Evolutionary conservation across 1,140 invertebrate genomes (phyloP).

Genomic region (Aleiodes sp.): DNA sequence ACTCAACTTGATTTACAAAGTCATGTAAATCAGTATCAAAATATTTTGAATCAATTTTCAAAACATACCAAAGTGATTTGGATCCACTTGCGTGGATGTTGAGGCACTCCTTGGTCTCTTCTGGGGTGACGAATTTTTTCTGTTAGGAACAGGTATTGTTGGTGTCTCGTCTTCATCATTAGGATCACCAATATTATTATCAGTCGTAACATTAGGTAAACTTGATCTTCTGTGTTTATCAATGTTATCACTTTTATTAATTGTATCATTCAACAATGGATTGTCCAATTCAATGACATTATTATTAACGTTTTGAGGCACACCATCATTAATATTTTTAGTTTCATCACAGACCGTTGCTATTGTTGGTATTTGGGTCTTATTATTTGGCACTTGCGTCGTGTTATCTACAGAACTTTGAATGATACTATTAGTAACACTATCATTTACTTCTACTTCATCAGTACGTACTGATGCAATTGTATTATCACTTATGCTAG

Average conservation of each 20-base stretch:
- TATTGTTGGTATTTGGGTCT: constrained; percentile 76
- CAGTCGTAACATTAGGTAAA: constrained; percentile 70
- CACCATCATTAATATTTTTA: constrained; percentile 62
- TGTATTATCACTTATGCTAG: constrained; percentile 66
- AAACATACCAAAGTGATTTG: constrained; percentile 79
- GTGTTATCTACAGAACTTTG: constrained; percentile 64
- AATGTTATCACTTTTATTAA: constrained; percentile 50
- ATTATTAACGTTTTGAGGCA: constrained; percentile 64
- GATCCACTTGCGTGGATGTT: constrained; percentile 82
- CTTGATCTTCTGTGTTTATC: constrained; percentile 69
- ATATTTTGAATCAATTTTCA: background rate
- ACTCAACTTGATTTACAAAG: no score
- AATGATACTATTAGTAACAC: constrained; percentile 64
- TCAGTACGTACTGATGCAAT: constrained; percentile 53
- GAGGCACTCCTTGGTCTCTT: constrained; percentile 79
- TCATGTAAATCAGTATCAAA: background rate
- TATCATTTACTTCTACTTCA: constrained; percentile 58
- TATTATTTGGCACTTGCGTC: constrained; percentile 68
- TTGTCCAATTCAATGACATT: constrained; percentile 56
- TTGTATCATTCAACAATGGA: constrained; percentile 45
- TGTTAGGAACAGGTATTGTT: constrained; percentile 56
- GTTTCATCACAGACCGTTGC: constrained; percentile 77
- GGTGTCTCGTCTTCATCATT: constrained; percentile 50
- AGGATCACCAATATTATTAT: constrained; percentile 58
- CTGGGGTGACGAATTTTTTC: constrained; percentile 65